These are phyloP conservation scores for Ditula angustiorana DNA, from an alignment of 2,888 invertebrate species.

Conservation along the genomic window DNA sequence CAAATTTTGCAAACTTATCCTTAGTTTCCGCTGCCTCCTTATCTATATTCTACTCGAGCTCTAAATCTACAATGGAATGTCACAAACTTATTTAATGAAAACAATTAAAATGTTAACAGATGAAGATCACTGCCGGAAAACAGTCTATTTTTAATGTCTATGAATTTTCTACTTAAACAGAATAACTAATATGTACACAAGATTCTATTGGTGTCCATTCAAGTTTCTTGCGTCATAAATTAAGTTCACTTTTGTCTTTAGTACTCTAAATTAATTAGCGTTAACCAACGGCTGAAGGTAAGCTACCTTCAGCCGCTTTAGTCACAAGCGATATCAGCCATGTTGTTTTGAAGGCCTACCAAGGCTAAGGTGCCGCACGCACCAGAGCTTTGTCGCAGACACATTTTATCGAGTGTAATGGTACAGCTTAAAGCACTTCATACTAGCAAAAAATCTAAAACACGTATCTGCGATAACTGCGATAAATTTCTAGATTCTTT, in stretches of 20 bases:
- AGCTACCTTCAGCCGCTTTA: no score
- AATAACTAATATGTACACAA: constrained; percentile 43
- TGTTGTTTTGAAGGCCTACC: no score
- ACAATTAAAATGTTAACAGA: not conserved
- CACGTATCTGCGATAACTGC: no score
- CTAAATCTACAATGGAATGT: constrained; percentile 32
- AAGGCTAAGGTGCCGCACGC: not conserved
- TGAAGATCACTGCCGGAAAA: not conserved
- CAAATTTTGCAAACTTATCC: no score
- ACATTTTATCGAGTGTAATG: no score
- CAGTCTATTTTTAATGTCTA: not conserved
- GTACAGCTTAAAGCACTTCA: no score
- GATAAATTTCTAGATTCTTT: no score
- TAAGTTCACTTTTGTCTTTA: constrained; percentile 52
- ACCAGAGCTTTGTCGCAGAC: not conserved
- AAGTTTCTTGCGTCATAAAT: constrained; percentile 56
- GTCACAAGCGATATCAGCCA: constrained; percentile 8
- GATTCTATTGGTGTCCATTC: constrained; percentile 52
- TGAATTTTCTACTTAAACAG: constrained; percentile 1
- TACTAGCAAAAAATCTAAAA: no score
- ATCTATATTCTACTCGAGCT: not conserved
- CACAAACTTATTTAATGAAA: constrained; percentile 2
- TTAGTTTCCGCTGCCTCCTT: not conserved
- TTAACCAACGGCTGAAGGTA: constrained; percentile 38
- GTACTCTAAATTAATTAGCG: constrained; percentile 50